phyloP scores from a whole-genome alignment of 53 echinoderm and acorn worm species.

The Holothuria leucospilota region DNA sequence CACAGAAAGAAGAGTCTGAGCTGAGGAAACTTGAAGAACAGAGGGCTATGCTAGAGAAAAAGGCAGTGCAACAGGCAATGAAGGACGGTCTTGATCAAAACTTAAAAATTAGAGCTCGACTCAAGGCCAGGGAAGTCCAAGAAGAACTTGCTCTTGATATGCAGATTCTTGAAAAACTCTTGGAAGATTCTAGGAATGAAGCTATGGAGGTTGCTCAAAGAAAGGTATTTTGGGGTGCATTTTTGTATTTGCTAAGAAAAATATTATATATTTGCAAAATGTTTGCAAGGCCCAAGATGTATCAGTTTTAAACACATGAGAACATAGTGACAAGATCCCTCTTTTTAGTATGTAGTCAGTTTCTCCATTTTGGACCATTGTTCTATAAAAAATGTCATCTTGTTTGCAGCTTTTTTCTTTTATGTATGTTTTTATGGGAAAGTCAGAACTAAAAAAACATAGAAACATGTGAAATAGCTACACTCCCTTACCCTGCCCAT shows the following conservation, averaged over 20 bases:
- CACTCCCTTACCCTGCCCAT: no score
- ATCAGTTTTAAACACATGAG: no score
- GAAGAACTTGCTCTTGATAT: constrained; percentile 97
- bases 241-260: background rate
- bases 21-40: constrained; percentile 92
- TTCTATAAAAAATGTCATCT: no score
- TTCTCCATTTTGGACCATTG: no score
- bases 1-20: constrained; percentile 85
- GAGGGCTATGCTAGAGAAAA: constrained; percentile 88
- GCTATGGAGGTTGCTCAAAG: constrained; percentile 96
- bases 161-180: constrained; percentile 97
- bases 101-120: constrained; percentile 66
- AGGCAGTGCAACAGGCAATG: constrained; percentile 65
- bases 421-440: no score
- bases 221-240: constrained; percentile 67
- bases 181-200: constrained; percentile 92
- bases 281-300: no score
- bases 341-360: no score
- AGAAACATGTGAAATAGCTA: no score
- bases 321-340: no score
- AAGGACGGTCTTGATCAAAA: constrained; percentile 66
- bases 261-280: no score
- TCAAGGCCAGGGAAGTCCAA: constrained; percentile 88
- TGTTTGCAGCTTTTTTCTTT: no score
- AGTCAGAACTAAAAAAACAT: no score